Conservation (phyloP, 2,113 vertebrate species). For the Hemichromis elongatus region DNA sequence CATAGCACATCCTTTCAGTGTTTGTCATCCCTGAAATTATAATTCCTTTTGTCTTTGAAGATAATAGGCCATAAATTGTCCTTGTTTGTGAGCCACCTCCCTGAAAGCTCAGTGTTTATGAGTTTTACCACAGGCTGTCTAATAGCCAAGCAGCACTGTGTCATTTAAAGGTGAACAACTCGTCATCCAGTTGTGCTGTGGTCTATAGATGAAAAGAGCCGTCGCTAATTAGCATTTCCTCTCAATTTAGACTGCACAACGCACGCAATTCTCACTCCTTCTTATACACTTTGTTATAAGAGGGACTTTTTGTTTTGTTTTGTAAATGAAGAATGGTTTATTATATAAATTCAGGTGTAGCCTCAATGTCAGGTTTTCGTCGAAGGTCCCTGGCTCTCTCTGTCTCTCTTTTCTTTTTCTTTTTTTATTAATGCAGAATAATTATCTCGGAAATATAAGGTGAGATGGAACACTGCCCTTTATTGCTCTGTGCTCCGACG, state of each 20-base stretch:
- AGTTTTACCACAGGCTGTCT: slow-evolving; percentile 61
- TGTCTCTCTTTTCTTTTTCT: background rate
- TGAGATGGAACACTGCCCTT: slow-evolving; percentile 60
- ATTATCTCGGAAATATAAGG: slow-evolving; percentile 65
- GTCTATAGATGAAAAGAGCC: slow-evolving; percentile 61
- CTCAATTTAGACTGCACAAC: slow-evolving; percentile 38
- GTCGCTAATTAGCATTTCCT: slow-evolving; percentile 67
- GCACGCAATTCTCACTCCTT: background rate
- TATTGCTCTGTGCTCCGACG: slow-evolving; percentile 61
- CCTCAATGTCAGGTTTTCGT: slow-evolving; percentile 16
- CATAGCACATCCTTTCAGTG: slow-evolving; percentile 63
- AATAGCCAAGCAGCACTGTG: slow-evolving; percentile 49
- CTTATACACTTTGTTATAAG: background rate
- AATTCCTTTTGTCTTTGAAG: slow-evolving; percentile 75
- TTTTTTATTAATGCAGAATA: slow-evolving; percentile 59
- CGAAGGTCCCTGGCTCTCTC: slow-evolving; percentile 42
- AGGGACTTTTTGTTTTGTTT: slow-evolving; percentile 11
- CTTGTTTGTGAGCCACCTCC: slow-evolving; percentile 72
- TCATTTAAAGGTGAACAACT: slow-evolving; percentile 70
- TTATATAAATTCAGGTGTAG: slow-evolving; percentile 10
- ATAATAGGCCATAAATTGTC: slow-evolving; percentile 74
- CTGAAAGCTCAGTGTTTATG: slow-evolving; percentile 69
- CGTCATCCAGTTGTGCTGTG: slow-evolving; percentile 36
- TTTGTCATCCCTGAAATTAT: slow-evolving; percentile 73
- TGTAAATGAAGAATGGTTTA: slow-evolving; percentile 13